Base-by-base conservation (phyloP, 2,888 invertebrate genomes). In the Dicyrtoma fusca region DNA sequence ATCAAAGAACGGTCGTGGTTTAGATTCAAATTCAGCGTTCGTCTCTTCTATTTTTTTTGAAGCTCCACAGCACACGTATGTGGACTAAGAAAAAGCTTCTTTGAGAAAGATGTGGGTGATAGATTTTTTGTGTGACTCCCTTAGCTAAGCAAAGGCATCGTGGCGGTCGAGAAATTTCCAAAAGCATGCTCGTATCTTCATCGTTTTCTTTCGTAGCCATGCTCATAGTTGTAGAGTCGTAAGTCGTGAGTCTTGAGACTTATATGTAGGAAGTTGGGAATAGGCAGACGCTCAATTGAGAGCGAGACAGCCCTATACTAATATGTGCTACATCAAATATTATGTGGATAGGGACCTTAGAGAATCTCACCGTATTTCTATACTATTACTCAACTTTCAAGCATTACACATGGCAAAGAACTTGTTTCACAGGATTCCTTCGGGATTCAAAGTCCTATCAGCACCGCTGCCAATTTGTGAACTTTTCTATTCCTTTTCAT, bases 391-490 rank as follows among this genome's bases (percentile, higher is more conserved):
- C 61, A 61, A 61, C 44, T 61, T 17, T 17, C 61, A 42, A 34
- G 44, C 61, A 26, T 19, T 55, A 61, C 19, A 61, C 61, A 42
- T 34, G 3, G 21, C 42, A 71, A 64, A 79, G 76, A 79, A 80
- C 80, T 78, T 77, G 80, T 78, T 78, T 77, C 76, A 75, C 80
- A 73, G 77, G 80, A 80, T 80, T 80, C 80, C 77, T 77, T 68
- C 75, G 74, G 77, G 75, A 77, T 77, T 76, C 68, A 72, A 71
- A 53, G 65, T 53, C 49, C 44, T 76, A 79, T 76, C 74, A 70
- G 79, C 75, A 76, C 75, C 75, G 74, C 76, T 77, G 77, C 79
- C 79, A 79, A 79, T 79, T 79, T 77, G 76, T 77, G 75, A 79
- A 77, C 76, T 79, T 72, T 75, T 74, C 75, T 75, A 66, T 57